Percentiles rank a stretch among this genome's conserved stretches.
Evolutionary conservation across 2,797 vertebrate species (phyloP).

Genomic region (Crax fasciolata): DNA sequence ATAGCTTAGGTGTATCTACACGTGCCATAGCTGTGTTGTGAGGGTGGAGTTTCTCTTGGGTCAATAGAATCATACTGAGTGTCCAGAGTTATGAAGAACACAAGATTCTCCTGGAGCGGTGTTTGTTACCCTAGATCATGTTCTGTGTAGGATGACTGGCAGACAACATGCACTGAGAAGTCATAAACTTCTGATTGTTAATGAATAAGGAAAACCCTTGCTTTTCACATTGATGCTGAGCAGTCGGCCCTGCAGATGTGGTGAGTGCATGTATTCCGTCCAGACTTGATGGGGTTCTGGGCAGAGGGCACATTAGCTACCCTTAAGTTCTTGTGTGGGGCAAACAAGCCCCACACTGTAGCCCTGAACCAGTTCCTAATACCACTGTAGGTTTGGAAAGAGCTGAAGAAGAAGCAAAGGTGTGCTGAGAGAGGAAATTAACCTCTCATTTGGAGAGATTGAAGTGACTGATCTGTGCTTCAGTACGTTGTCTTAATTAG

Average conservation of each 20-base stretch:
- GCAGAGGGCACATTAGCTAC: not conserved
- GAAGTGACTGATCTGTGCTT: not conserved
- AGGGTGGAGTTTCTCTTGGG: not conserved
- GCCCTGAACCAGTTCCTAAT: not conserved
- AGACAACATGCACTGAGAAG: not conserved
- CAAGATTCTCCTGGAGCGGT: not conserved
- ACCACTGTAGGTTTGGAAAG: not conserved
- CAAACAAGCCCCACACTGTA: not conserved
- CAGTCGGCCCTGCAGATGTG: accelerated
- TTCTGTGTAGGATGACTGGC: not conserved
- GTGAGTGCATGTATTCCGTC: not conserved
- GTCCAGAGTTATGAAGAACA: not conserved
- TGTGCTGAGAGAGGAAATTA: not conserved
- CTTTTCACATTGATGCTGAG: not conserved
- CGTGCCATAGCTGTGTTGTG: accelerated
- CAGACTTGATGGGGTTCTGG: not conserved
- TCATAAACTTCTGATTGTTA: not conserved
- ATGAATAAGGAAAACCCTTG: not conserved
- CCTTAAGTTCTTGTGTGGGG: not conserved
- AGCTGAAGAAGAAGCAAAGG: not conserved
- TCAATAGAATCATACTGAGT: not conserved
- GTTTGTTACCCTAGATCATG: not conserved
- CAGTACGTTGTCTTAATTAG: not conserved
- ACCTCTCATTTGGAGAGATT: not conserved
- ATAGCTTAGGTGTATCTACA: not conserved